Evolutionary conservation across 2,888 invertebrate species (phyloP), one percentile per base, ranked within the genome.

Genomic region (Neoitamus cyanurus): DNA sequence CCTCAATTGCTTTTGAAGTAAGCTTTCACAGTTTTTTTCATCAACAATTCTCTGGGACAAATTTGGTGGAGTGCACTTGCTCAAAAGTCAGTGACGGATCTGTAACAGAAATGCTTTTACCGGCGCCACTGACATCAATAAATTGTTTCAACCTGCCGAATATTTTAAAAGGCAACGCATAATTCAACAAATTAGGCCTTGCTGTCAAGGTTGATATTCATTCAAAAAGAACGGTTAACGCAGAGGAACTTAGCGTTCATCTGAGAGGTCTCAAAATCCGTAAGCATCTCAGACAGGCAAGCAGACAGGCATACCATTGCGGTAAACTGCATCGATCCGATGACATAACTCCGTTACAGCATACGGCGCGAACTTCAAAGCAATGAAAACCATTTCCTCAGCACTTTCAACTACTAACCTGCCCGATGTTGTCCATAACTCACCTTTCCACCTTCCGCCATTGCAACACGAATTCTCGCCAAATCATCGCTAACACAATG

Each of bases 301-400:
- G n/a, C 58, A 58, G 73, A 36, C 15, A 77, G 30, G 58, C 9
- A 80, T 34, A 31, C 25, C 31, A 25, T 6, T 20, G 36, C 20
- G n/a, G 31, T 46, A n/a, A 20, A 73, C 1, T 6, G 13, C 48
- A 48, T 0, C 34, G 48, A 30, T 68, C 58, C 30, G 11, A 82
- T 82, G 82, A 82, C 82, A 82, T 82, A 82, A 82, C 69, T 42
- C 82, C 28, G 36, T 82, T 68, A 69, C 69, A 37, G 69, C 82
- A 69, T 11, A 69, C 30, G 11, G 68, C 82, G 25, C 69, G 36
- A 69, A 82, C 82, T 69, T 82, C 82, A 80, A 48, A 80, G 58
- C 37, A 15, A 30, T 3, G 2, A 2, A 37, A 28, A 30, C 13
- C 48, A 69, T 69, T 37, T 82, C 48, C 82, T 82, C 69, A 82